Evolutionary conservation across 2,113 vertebrate species (phyloP).

Genomic region (Campylomormyrus numenius): DNA sequence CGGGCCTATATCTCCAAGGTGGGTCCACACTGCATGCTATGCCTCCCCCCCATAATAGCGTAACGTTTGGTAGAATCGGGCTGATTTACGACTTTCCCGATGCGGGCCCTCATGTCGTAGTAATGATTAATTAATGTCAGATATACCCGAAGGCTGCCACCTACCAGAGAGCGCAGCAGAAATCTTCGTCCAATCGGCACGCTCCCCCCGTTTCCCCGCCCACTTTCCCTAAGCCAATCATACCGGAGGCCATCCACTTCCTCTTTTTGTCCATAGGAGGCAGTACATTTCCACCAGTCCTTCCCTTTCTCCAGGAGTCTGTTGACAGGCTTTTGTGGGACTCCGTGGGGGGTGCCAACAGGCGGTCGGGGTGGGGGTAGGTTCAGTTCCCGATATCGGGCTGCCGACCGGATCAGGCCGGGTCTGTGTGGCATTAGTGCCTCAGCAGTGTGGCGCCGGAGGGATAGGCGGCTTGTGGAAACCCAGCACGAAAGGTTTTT

Average conservation of each 20-base stretch:
- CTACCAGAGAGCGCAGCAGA: background rate
- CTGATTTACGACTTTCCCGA: background rate
- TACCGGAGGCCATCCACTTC: background rate
- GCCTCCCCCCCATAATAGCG: background rate
- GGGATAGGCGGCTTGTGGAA: background rate
- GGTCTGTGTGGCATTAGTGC: background rate
- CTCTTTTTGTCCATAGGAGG: background rate
- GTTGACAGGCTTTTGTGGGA: background rate
- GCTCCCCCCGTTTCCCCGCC: background rate
- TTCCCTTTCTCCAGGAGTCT: background rate
- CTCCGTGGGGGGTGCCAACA: background rate
- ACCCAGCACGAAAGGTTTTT: background rate
- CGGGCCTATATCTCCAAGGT: slow-evolving; percentile 75
- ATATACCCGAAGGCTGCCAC: background rate
- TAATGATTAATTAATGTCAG: background rate
- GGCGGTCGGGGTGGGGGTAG: background rate
- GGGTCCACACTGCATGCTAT: slow-evolving; percentile 21
- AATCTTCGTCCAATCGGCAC: background rate
- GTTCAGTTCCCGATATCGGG: background rate
- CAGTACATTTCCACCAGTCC: background rate
- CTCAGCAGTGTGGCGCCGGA: background rate
- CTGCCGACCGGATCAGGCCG: background rate
- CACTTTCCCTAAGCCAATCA: background rate
- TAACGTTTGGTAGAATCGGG: background rate
- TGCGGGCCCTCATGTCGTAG: background rate